Conservation (phyloP, 1,140 invertebrate species). For the Papilio polyxenes region DNA sequence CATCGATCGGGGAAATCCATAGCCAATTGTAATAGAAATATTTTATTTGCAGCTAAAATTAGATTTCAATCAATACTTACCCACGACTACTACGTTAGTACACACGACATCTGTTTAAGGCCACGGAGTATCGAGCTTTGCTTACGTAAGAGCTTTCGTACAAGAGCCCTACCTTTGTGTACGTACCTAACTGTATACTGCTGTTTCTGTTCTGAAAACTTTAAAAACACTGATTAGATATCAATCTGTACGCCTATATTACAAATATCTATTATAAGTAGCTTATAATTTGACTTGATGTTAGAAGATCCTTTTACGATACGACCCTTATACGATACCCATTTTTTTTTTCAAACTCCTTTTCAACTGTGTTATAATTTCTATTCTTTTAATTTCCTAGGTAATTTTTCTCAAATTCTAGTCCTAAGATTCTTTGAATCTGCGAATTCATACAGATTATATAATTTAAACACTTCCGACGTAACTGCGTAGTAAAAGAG, state of each 20-base stretch:
- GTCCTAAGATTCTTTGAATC: not conserved
- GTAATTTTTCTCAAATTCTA: not conserved
- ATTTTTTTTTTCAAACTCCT: too few relatives aligned
- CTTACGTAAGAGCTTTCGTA: not conserved
- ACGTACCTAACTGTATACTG: too few relatives aligned
- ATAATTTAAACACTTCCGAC: constrained; percentile 27
- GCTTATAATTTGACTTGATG: too few relatives aligned
- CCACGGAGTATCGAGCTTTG: not conserved
- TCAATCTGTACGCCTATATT: too few relatives aligned
- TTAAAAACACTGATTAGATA: not conserved
- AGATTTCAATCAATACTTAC: constrained; percentile 11
- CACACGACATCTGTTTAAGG: not conserved
- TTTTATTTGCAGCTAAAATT: not conserved
- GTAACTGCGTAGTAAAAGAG: constrained; percentile 11
- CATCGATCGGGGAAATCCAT: not conserved
- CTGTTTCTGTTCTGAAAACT: not conserved
- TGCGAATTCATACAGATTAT: not conserved
- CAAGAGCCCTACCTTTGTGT: not conserved
- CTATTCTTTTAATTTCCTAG: not conserved
- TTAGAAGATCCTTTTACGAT: too few relatives aligned
- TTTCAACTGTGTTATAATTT: too few relatives aligned
- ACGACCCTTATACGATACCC: too few relatives aligned
- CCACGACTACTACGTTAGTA: not conserved
- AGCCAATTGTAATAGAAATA: not conserved
- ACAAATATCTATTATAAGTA: too few relatives aligned